Conservation (phyloP, 1,140 invertebrate genomes). For the Apis cerana region DNA sequence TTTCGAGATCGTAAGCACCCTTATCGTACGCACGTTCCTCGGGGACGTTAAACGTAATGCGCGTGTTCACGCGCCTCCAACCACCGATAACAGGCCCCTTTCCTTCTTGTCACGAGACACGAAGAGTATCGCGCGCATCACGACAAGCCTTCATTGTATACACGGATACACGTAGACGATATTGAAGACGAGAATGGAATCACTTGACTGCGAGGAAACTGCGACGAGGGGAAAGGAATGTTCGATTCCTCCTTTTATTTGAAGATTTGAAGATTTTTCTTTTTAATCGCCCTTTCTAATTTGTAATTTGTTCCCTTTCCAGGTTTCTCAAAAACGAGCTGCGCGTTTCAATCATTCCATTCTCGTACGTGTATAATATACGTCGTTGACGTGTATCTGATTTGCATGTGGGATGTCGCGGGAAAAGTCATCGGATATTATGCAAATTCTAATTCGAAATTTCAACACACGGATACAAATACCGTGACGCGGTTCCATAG, state of each 20-base stretch:
- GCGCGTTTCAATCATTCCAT: too few relatives aligned
- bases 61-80: constrained; percentile 55
- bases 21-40: constrained; percentile 55
- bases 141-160: not conserved
- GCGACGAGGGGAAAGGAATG: too few relatives aligned
- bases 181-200: not conserved
- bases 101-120: constrained; percentile 39
- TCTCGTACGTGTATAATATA: too few relatives aligned
- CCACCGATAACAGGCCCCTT: constrained; percentile 49
- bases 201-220: not conserved
- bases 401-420: too few relatives aligned
- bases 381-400: too few relatives aligned
- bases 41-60: constrained; percentile 52
- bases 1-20: constrained; percentile 48
- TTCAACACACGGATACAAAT: not conserved
- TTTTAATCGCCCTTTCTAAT: too few relatives aligned
- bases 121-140: constrained; percentile 5
- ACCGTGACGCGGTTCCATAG: not conserved
- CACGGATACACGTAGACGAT: not conserved
- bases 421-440: not conserved
- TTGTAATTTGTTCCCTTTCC: too few relatives aligned
- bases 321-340: too few relatives aligned
- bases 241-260: too few relatives aligned
- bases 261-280: too few relatives aligned
- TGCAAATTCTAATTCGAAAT: not conserved